Conservation (phyloP, 2,797 vertebrate species). For the Avahi laniger region DNA sequence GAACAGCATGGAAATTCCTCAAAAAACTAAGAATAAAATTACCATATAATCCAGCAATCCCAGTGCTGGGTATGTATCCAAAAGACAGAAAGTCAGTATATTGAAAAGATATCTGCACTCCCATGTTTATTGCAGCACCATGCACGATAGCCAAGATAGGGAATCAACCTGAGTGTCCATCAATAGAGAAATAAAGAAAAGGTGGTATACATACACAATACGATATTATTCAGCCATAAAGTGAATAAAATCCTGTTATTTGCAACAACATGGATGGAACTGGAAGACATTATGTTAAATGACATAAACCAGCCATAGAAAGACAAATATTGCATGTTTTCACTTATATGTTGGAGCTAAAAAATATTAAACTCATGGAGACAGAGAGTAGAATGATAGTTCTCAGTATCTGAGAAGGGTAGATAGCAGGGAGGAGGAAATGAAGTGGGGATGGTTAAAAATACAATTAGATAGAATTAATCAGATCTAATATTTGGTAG, state of each 20-base stretch:
- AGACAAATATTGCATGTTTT: background rate
- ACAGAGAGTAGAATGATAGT: background rate
- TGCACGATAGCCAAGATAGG: background rate
- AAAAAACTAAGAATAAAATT: background rate
- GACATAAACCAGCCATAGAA: background rate
- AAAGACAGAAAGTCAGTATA: background rate
- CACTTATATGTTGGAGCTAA: background rate
- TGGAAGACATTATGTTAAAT: background rate
- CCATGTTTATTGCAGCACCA: background rate
- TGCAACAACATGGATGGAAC: background rate
- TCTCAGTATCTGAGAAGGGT: background rate
- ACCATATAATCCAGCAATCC: background rate
- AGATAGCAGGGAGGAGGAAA: background rate
- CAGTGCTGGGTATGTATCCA: background rate
- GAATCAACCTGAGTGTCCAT: background rate
- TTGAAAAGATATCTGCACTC: background rate
- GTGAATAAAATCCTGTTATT: background rate
- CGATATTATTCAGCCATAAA: background rate
- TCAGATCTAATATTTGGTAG: background rate
- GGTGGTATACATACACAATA: background rate
- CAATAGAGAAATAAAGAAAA: background rate
- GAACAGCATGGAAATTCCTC: background rate
- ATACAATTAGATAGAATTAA: background rate
- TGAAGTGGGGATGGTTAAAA: background rate
- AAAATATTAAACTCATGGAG: background rate